Evolutionary conservation across 2,797 vertebrate genomes (phyloP), one percentile per base, ranked within the genome.

Genomic region (Pygocentrus nattereri): DNA sequence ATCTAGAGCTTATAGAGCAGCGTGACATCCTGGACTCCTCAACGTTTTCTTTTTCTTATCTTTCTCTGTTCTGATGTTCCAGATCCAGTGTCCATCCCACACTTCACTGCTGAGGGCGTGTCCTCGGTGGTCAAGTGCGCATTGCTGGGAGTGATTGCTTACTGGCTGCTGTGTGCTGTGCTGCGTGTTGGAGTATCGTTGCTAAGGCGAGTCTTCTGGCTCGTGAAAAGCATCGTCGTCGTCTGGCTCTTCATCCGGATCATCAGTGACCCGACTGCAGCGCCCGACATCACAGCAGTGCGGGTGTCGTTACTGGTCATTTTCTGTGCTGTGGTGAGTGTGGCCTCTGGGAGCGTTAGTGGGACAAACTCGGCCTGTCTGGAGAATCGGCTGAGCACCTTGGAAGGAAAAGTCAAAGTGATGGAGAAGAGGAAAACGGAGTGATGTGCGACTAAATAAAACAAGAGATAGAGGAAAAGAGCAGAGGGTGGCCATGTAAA

Each of bases 61-160:
- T 75, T 7, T 5, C 27, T 19, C 3, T 67, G 19, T 76, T 58
- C 19, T 5, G 5, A 8, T 72, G 8, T 74, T 79, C 11, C 44
- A 96, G 94, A 86, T 80, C 44, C 89, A 0, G 78, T 90, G 38
- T 89, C 88, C 0, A 80, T 94, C 71, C 94, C 94, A 30, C 91
- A 81, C 75, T 94, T 95, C 90, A 95, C 94, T 21, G 88, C 94
- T 4, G 94, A 95, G 73, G 94, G 92, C 0, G 92, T 95, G 74
- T 86, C 92, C 0, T 82, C 90, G 0, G 92, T 94, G 1, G 93
- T 91, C 30, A 93, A 94, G 88, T 95, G 94, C 93, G 93, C 92
- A 23, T 84, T 95, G 71, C 58, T 94, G 86, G 90, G 91, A 47
- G 87, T 95, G 80, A 93, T 93, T 30, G 91, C 88, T 74, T 96